A percentile compares a stretch with the other conserved stretches of the same genome.
Evolutionary conservation across 1,140 invertebrate genomes (phyloP).

Genomic region (Sycophaga agraensis): DNA sequence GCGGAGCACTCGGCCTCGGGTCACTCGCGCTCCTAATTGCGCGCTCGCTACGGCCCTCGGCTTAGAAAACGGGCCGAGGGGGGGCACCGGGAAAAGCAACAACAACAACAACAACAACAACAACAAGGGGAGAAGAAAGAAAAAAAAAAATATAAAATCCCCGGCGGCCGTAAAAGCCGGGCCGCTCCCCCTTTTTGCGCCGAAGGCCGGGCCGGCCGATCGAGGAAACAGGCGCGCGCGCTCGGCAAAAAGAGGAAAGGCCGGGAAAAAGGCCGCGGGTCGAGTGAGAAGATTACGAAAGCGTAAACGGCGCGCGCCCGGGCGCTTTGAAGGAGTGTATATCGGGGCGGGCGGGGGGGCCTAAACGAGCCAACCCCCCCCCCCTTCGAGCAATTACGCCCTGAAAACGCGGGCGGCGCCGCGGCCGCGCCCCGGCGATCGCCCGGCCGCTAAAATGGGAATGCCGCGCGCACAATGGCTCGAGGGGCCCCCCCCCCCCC

Average conservation of each 20-base stretch:
- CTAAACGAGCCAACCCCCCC: slow-evolving; percentile 14
- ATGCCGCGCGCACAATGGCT: no score
- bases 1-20: background rate
- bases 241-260: background rate
- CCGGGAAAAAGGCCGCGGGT: background rate
- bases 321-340: slow-evolving; percentile 18
- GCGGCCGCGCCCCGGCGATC: no score
- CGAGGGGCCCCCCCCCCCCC: no score
- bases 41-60: no score
- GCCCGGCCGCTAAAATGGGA: no score
- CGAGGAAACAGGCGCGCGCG: slow-evolving; percentile 6
- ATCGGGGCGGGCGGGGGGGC: background rate
- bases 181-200: background rate
- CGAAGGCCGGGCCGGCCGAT: no score
- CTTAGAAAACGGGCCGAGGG: no score
- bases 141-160: slow-evolving; percentile 6
- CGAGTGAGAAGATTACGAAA: slow-evolving; percentile 26
- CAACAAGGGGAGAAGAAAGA: no score
- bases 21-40: background rate
- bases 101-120: no score
- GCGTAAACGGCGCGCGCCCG: slow-evolving; percentile 16
- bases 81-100: no score
- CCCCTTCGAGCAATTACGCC: slow-evolving; percentile 18
- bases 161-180: background rate
- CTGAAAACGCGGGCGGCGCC: background rate